These are phyloP conservation scores for Gastrophryne carolinensis DNA, from an alignment of 2,797 vertebrate species.

Conservation along the genomic window DNA sequence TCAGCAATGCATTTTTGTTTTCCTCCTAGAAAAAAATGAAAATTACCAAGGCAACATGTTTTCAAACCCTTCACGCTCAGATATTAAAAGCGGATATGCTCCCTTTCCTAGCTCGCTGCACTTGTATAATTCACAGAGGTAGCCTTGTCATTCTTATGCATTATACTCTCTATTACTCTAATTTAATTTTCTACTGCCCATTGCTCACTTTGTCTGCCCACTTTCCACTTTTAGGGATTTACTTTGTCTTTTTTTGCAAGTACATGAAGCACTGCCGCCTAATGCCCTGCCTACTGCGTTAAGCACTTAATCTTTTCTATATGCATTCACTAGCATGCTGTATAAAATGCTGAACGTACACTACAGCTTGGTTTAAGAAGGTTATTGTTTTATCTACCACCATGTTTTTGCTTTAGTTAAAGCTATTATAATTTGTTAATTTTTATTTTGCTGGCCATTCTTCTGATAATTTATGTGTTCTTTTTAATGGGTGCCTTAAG, in stretches of 20 bases:
- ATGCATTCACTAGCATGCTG: slow-evolving; percentile 41
- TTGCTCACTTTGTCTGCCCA: slow-evolving; percentile 49
- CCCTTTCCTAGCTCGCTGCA: not conserved
- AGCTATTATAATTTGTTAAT: slow-evolving; percentile 52
- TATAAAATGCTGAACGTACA: slow-evolving; percentile 38
- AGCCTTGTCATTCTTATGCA: slow-evolving; percentile 24
- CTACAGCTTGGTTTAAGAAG: slow-evolving; percentile 38
- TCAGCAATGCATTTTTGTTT: slow-evolving; percentile 12
- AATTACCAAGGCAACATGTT: not conserved
- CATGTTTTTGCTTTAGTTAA: slow-evolving; percentile 36
- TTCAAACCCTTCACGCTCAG: not conserved
- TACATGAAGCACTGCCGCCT: slow-evolving; percentile 36
- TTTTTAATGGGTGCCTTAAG: slow-evolving; percentile 43
- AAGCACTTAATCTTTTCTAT: slow-evolving; percentile 52
- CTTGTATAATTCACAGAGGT: slow-evolving; percentile 15
- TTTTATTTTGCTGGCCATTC: slow-evolving; percentile 48
- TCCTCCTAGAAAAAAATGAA: not conserved
- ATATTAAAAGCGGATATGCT: slow-evolving; percentile 1
- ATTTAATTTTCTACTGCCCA: slow-evolving; percentile 50
- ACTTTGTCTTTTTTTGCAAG: slow-evolving; percentile 14
- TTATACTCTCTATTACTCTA: slow-evolving; percentile 41
- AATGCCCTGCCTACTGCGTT: slow-evolving; percentile 49
- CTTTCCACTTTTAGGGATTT: slow-evolving; percentile 42
- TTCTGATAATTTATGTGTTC: slow-evolving; percentile 51
- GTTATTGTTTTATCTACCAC: slow-evolving; percentile 47